Conservation (phyloP, 1,140 invertebrate species). For the Bombus sibiricus region DNA sequence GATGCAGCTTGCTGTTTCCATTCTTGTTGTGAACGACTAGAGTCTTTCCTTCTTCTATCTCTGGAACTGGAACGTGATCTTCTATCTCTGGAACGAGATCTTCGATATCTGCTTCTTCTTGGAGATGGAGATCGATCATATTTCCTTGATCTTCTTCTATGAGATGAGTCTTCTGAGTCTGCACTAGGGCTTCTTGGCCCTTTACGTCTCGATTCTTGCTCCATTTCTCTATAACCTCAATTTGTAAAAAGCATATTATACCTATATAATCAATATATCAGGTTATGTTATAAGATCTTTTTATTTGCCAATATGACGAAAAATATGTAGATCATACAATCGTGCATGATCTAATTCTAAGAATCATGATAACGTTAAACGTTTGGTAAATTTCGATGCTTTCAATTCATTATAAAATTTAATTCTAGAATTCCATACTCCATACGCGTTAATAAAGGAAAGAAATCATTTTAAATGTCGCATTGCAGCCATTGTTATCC, state of each 20-base stretch:
- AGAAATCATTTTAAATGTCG: constrained; percentile 39
- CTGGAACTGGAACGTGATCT: constrained; percentile 75
- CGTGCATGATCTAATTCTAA: background rate
- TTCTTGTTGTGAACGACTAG: constrained; percentile 69
- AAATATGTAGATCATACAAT: background rate
- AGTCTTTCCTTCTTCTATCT: constrained; percentile 75
- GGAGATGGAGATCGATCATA: constrained; percentile 81
- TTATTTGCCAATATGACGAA: background rate
- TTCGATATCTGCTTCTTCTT: constrained; percentile 75
- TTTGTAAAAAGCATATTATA: background rate
- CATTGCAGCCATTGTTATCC: constrained; percentile 63
- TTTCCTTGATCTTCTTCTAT: constrained; percentile 76
- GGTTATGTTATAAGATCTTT: background rate
- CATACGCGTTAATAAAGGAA: background rate
- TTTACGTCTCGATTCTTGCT: constrained; percentile 75
- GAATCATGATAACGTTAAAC: background rate
- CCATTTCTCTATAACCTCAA: constrained; percentile 63
- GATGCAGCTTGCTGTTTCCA: constrained; percentile 72
- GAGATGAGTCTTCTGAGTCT: constrained; percentile 77
- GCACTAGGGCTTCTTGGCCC: constrained; percentile 77
- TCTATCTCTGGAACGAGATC: constrained; percentile 78
- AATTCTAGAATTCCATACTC: background rate
- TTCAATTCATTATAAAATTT: background rate
- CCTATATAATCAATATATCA: background rate
- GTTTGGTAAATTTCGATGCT: background rate